phyloP scores from a whole-genome alignment of 2,113 vertebrate species.

The Dipodomys merriami region DNA sequence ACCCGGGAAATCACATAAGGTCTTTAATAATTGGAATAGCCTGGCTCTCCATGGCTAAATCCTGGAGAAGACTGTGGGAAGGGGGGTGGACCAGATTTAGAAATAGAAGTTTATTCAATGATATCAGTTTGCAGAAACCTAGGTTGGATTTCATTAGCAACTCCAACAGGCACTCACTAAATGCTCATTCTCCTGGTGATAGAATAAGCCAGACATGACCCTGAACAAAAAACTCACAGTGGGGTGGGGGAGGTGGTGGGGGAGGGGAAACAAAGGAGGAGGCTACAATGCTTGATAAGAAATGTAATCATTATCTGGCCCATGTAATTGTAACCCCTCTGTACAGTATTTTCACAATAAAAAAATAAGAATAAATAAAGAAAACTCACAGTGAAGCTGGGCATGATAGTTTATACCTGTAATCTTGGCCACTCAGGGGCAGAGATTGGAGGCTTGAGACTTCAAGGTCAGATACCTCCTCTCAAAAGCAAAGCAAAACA shows the following conservation, averaged over 20 bases:
- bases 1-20: neutral
- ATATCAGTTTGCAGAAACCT: neutral
- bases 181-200: neutral
- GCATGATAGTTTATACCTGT: neutral
- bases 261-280: neutral
- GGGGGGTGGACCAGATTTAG: neutral
- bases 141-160: slow-evolving; percentile 26
- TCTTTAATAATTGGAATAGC: neutral
- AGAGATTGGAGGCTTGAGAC: neutral
- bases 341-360: too few species aligned
- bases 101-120: neutral
- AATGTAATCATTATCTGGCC: too few species aligned
- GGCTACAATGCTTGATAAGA: neutral
- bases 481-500: neutral
- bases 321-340: too few species aligned
- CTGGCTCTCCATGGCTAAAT: neutral
- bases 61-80: neutral
- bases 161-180: neutral
- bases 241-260: neutral
- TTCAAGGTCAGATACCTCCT: neutral
- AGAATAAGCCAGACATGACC: neutral
- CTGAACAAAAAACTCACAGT: neutral
- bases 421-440: too few species aligned
- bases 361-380: too few species aligned
- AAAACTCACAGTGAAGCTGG: neutral